Evolutionary conservation across 2,888 invertebrate species (phyloP).

Genomic region (Apamea anceps): DNA sequence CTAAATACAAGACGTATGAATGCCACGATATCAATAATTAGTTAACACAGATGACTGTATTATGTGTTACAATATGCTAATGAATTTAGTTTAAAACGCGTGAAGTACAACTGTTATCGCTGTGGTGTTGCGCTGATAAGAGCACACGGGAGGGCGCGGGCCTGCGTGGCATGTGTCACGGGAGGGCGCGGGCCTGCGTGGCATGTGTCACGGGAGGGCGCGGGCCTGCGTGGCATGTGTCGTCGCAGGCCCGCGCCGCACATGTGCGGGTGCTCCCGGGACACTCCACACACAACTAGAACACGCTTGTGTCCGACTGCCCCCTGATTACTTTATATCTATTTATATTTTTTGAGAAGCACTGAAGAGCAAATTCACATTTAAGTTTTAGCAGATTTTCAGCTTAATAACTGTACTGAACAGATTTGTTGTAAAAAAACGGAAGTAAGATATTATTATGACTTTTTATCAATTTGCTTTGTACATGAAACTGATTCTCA

Average conservation of each 20-base stretch:
- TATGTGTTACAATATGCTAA: not conserved
- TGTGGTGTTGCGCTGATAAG: slow-evolving; percentile 4
- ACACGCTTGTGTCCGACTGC: not conserved
- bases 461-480: not conserved
- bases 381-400: not conserved
- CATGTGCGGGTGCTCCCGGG: no score
- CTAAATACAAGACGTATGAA: not conserved
- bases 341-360: not conserved
- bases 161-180: not conserved
- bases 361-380: not conserved
- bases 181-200: not conserved
- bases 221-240: not conserved
- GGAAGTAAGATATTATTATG: not conserved
- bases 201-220: not conserved
- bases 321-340: not conserved
- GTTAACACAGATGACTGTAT: not conserved
- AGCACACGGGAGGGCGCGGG: not conserved
- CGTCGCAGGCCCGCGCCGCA: not conserved
- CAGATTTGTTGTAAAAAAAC: not conserved
- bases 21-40: not conserved
- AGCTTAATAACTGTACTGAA: not conserved
- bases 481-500: slow-evolving; percentile 9
- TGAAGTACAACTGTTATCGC: slow-evolving; percentile 27
- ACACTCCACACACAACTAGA: not conserved
- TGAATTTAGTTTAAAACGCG: slow-evolving; percentile 19